phyloP scores from a whole-genome alignment of 2,113 vertebrate species.

The Delphinapterus leucas region DNA sequence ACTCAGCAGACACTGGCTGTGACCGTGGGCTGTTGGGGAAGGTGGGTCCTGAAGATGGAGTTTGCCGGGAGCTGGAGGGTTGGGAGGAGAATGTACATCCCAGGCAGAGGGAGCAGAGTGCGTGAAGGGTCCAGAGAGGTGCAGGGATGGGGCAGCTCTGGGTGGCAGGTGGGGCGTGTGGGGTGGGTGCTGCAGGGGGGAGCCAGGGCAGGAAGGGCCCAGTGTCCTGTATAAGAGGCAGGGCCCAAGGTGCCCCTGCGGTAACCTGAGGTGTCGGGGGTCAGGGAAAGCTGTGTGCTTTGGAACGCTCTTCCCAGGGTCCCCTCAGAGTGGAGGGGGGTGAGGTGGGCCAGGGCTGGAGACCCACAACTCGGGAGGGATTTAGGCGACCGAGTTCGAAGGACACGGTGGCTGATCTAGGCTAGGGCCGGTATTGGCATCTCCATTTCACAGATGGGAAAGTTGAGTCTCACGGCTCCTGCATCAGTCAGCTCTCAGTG shows the following conservation, averaged over 20 bases:
- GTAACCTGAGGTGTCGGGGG: too few species aligned
- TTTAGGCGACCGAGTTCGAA: neutral
- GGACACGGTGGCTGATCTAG: rapidly evolving
- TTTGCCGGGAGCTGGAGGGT: neutral
- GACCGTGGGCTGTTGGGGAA: rapidly evolving
- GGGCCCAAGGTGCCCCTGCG: neutral
- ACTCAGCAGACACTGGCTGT: rapidly evolving
- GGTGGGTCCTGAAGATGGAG: neutral
- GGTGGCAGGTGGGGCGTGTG: rapidly evolving
- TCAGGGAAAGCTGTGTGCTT: neutral
- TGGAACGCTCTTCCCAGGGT: neutral
- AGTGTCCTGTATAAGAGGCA: too few species aligned
- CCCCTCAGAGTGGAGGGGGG: neutral
- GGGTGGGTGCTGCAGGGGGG: too few species aligned
- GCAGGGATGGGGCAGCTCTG: neutral
- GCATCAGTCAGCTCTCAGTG: neutral
- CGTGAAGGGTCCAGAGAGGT: neutral
- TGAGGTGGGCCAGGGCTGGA: neutral
- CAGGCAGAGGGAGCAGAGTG: neutral
- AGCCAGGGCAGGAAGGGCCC: too few species aligned
- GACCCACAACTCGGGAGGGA: neutral
- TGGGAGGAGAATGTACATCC: neutral
- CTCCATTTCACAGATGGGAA: neutral
- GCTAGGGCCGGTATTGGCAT: neutral
- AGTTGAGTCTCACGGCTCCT: neutral